phyloP scores from a whole-genome alignment of 2,113 vertebrate species.

The Phainopepla nitens region DNA sequence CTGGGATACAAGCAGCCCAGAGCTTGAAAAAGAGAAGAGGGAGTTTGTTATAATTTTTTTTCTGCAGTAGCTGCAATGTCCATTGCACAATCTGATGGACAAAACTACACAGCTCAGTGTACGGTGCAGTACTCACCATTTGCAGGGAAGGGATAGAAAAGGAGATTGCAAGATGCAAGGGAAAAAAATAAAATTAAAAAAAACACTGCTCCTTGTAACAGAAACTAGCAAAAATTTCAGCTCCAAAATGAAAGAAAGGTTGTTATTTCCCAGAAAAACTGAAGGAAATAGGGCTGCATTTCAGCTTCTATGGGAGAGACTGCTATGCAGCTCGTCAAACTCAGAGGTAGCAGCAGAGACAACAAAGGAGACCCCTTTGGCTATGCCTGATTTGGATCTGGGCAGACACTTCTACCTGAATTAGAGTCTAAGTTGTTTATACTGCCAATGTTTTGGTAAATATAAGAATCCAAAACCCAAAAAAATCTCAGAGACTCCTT shows the following conservation, averaged over 20 bases:
- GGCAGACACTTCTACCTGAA: background rate
- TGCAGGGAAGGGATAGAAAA: background rate
- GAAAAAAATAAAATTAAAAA: background rate
- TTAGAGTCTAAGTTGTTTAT: background rate
- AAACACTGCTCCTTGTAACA: background rate
- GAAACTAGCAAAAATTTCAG: background rate
- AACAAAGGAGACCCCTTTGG: background rate
- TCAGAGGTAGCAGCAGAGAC: background rate
- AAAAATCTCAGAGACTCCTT: background rate
- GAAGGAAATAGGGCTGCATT: background rate
- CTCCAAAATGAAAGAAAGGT: background rate
- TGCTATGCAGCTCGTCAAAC: background rate
- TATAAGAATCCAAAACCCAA: background rate
- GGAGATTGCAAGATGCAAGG: fast-evolving
- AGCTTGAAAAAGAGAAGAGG: background rate
- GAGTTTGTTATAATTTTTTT: background rate
- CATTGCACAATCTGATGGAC: background rate
- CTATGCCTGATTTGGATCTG: background rate
- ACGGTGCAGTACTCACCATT: background rate
- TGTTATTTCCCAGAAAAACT: background rate
- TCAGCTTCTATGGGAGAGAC: background rate
- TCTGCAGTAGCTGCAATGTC: background rate
- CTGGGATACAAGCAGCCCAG: fast-evolving
- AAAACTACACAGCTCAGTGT: background rate
- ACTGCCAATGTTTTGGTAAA: background rate